These are phyloP conservation scores for Carabus problematicus DNA, from an alignment of 2,888 invertebrate species.

Conservation along the genomic window DNA sequence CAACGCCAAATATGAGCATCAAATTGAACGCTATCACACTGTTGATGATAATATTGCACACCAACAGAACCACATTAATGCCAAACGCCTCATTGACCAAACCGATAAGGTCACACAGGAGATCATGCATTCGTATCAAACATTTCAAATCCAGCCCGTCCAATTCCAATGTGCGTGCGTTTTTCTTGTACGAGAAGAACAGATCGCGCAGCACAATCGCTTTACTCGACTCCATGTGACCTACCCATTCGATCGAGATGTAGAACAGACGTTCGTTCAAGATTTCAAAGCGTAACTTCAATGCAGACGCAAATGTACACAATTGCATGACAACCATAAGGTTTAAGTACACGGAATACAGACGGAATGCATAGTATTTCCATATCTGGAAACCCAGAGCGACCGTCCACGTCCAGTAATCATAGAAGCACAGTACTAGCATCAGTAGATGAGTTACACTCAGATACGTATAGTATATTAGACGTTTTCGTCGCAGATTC, in stretches of 20 bases:
- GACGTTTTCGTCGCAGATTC: constrained; percentile 20
- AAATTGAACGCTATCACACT: constrained; percentile 39
- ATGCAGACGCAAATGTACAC: constrained; percentile 16
- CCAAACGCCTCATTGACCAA: constrained; percentile 39
- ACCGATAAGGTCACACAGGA: constrained; percentile 42
- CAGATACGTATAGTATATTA: constrained; percentile 14
- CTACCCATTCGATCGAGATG: constrained; percentile 18
- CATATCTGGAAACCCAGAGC: constrained; percentile 12
- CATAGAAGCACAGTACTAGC: constrained; percentile 21
- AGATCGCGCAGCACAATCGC: constrained; percentile 19
- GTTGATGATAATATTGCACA: constrained; percentile 29
- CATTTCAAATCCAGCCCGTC: constrained; percentile 24
- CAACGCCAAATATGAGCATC: constrained; percentile 29
- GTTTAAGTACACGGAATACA: constrained; percentile 25
- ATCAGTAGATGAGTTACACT: constrained; percentile 20
- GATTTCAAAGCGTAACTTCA: constrained; percentile 30
- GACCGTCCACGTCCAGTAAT: constrained; percentile 22
- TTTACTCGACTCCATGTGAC: constrained; percentile 12
- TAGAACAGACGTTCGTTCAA: constrained; percentile 36
- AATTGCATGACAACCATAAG: constrained; percentile 30
- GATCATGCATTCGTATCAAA: constrained; percentile 41
- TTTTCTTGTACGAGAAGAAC: constrained; percentile 31
- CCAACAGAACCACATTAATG: constrained; percentile 28
- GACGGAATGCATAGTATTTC: constrained; percentile 24
- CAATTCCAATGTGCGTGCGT: constrained; percentile 6